Evolutionary conservation across 2,113 vertebrate genomes (phyloP).

Genomic region (Elephantulus edwardii): DNA sequence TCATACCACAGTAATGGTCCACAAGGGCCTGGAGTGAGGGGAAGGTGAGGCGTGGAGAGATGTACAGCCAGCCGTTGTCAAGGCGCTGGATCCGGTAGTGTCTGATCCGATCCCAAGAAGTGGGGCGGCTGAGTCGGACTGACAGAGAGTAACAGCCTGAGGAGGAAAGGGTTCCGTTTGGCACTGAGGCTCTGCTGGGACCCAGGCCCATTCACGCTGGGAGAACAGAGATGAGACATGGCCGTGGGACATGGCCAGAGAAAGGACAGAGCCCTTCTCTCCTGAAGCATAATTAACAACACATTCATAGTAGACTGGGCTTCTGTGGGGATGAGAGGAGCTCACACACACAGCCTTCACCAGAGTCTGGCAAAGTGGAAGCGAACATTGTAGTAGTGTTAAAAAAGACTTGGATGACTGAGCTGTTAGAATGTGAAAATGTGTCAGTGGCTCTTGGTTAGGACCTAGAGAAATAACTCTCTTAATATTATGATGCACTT

Average conservation of each 20-base stretch:
- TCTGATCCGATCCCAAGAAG: conserved; percentile 81
- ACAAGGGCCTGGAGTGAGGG: conserved; percentile 87
- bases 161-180: neutral
- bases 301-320: neutral
- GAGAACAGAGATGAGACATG: neutral
- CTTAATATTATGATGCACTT: too few species aligned
- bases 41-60: conserved; percentile 88
- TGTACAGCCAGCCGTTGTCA: conserved; percentile 90
- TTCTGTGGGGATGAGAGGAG: neutral
- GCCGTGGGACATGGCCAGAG: neutral
- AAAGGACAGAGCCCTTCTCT: neutral
- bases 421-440: neutral
- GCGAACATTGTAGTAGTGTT: neutral
- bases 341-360: neutral
- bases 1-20: conserved; percentile 88
- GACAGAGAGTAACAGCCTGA: conserved; percentile 88
- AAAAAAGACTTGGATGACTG: neutral
- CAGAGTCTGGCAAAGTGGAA: neutral
- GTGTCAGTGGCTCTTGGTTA: neutral
- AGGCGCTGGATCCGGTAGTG: conserved; percentile 89
- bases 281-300: neutral
- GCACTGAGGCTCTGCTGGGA: neutral
- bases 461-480: neutral
- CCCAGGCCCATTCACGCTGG: neutral
- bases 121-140: conserved; percentile 73